Base-by-base conservation (phyloP, 2,113 vertebrate species). In the Ctenodactylus gundi region DNA sequence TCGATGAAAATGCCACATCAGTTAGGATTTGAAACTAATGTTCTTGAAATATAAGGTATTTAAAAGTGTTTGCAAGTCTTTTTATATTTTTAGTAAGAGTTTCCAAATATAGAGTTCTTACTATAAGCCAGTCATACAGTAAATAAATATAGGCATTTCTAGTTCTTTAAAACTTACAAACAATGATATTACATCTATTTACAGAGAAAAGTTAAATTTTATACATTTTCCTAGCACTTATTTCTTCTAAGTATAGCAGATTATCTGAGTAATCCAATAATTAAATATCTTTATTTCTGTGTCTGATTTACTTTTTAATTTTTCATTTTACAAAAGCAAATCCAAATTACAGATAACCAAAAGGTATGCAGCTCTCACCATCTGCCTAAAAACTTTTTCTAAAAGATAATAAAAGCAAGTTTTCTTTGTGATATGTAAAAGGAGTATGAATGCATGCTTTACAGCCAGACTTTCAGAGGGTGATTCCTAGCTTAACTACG, bases 1-100 rank as follows among this genome's bases (percentile, higher is more conserved):
- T 97, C 81, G 95, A 93, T 94, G 86, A 97, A 92, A 91, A 93
- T 90, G 46, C 6, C 57, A 49, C 23, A 64, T 64, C 57, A 57
- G 14, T 39, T 94, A 23, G 73, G 39, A 94, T 95, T 90, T 88
- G 55, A 93, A 77, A 25, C 60, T 88, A 93, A 46, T 85, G 46
- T 13, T 90, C 94, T 91, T 80, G 78, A 97, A 94, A 77, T 88
- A 68, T 67, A 73, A 92, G 14, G 29, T 85, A 76, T 25, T 85
- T 89, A 85, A 88, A 96, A 70, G 17, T 91, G 11, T 77, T 94
- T 85, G 70, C 20, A 89, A 36, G 70, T 64, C 6, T 70, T 94
- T 88, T 83, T 51, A 23, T 46, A 95, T 93, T 90, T 92, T 95
- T 93, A 93, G 78, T 34, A 91, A 80, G n/a, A 94, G 0, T 23